phyloP scores from a whole-genome alignment of 2,888 invertebrate genomes.

The Tenthredo amoena region DNA sequence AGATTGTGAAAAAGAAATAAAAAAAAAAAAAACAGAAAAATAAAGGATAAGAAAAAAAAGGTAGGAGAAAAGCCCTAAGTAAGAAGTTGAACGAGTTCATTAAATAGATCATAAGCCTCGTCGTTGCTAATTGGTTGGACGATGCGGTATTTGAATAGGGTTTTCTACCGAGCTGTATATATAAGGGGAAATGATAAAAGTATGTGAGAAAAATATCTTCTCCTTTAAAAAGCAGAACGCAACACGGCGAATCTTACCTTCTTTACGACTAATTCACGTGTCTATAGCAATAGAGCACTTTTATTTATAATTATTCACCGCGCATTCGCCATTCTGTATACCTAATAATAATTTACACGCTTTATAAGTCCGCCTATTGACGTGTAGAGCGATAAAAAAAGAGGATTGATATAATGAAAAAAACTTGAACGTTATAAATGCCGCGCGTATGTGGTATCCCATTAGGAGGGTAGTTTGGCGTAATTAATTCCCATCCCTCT shows the following conservation, averaged over 20 bases:
- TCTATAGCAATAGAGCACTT: neutral
- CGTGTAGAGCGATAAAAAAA: neutral
- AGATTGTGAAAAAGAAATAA: neutral
- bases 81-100: slow-evolving; percentile 12
- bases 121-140: slow-evolving; percentile 20
- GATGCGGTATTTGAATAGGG: neutral
- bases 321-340: neutral
- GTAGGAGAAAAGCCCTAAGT: neutral
- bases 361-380: neutral
- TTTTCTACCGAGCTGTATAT: neutral
- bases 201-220: neutral
- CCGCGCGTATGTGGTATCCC: neutral
- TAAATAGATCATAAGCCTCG: slow-evolving; percentile 10
- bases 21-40: neutral
- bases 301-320: neutral
- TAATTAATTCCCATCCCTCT: slow-evolving; percentile 39
- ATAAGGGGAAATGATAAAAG: neutral
- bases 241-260: neutral
- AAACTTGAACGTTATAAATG: neutral
- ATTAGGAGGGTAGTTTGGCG: slow-evolving; percentile 1
- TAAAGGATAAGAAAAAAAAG: neutral
- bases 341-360: slow-evolving; percentile 2
- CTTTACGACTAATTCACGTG: neutral
- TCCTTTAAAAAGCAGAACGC: neutral
- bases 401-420: neutral